Percentiles rank a stretch among this genome's conserved stretches.
phyloP scores from a whole-genome alignment of 1,140 invertebrate species.

The Aphelinus certus region DNA sequence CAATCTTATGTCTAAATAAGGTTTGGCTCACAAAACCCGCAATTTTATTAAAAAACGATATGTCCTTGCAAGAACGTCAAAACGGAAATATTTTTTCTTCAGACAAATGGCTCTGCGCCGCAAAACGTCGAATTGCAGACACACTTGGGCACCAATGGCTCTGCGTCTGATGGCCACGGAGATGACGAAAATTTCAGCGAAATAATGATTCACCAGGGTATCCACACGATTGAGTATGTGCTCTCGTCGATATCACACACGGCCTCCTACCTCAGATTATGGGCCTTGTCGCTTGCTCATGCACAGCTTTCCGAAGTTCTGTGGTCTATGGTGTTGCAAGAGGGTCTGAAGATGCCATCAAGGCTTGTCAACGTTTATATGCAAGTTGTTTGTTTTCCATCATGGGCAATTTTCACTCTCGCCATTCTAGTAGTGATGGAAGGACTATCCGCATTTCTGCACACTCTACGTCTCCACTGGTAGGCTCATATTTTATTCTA shows the following conservation, averaged over 20 bases:
- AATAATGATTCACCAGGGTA: slow-evolving; percentile 90
- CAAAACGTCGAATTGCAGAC: slow-evolving; percentile 56
- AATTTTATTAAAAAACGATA: not conserved
- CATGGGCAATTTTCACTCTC: slow-evolving; percentile 89
- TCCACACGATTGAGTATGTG: slow-evolving; percentile 97
- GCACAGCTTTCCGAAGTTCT: slow-evolving; percentile 80
- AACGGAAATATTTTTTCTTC: slow-evolving; percentile 55
- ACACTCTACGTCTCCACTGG: slow-evolving; percentile 84
- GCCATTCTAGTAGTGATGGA: slow-evolving; percentile 94
- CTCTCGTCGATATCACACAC: slow-evolving; percentile 96
- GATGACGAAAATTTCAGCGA: slow-evolving; percentile 84
- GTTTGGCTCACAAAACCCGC: no score
- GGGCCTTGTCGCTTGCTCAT: slow-evolving; percentile 95
- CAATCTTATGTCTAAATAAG: no score
- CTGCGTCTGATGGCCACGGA: slow-evolving; percentile 18
- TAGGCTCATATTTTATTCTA: slow-evolving; percentile 49
- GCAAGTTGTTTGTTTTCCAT: slow-evolving; percentile 82
- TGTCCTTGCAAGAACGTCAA: slow-evolving; percentile 62
- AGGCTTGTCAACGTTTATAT: slow-evolving; percentile 68
- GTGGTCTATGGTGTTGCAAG: slow-evolving; percentile 73
- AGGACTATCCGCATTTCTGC: slow-evolving; percentile 81
- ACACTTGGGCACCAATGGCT: slow-evolving; percentile 39
- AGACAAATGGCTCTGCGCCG: slow-evolving; percentile 50
- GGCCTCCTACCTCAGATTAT: slow-evolving; percentile 94
- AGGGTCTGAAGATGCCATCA: slow-evolving; percentile 57